Base-by-base conservation (phyloP, 1,140 invertebrate species). In the Gerris buenoi region DNA sequence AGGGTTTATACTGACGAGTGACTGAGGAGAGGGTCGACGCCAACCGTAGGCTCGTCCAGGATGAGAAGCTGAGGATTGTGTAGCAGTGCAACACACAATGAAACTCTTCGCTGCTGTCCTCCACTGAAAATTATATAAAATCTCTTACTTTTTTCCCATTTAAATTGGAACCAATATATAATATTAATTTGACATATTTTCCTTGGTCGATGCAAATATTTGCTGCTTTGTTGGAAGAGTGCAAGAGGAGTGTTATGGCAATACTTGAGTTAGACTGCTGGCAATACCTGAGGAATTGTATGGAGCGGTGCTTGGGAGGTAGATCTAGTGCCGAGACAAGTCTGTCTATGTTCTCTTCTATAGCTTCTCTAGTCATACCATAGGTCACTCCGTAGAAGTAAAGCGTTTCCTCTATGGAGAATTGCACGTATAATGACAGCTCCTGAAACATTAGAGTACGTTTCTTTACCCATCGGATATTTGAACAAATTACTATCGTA, bases 301-400 rank as follows among this genome's bases (percentile, higher is more conserved):
- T 61, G 10, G 59, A 22, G 5, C 59, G n/a, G 10, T n/a, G 25
- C 25, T 22, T 61, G 59, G 82, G 81, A 0, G 90, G 88, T 57
- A 93, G 75, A 25, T 92, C 85, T 1, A 93, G 77, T 13, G 95
- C 80, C 5, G 85, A 79, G 2, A 84, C 77, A 1, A 95, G 81
- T 72, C 89, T 85, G 33, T 46, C 33, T 80, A 77, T 69, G 84
- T 88, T 70, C 88, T 80, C 80, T 3, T 80, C 76, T 33, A 95
- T 87, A 22, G 80, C 78, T 2, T 79, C 72, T 2, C 82, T 78
- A 0, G 81, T 79, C 81, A 97, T 85, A 15, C 88, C 86, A 73
- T 91, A 90, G 64, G 96, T 86, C 25, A 87, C 79, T 0, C 93
- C 93, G 77, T 95, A 97, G 77, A 91, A 96, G 67, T 84, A 85